Conservation (phyloP, 2,113 vertebrate species). For the Eurypyga helias region DNA sequence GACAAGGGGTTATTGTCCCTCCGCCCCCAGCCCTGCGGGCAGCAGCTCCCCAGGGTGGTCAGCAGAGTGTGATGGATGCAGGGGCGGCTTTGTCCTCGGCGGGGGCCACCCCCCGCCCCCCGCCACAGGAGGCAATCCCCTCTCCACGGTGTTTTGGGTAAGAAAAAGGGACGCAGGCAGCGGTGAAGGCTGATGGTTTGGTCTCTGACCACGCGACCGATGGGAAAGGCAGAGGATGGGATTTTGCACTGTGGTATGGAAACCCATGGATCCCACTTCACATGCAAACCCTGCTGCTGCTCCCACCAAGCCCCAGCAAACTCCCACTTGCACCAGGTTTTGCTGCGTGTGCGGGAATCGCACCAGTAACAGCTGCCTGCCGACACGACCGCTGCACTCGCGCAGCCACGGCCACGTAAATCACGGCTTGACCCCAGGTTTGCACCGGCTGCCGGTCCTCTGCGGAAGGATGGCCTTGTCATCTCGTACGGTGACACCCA, state of each 20-base stretch:
- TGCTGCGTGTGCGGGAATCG: rapidly evolving
- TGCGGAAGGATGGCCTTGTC: background rate
- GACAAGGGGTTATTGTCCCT: background rate
- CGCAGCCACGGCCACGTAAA: rapidly evolving
- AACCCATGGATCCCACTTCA: rapidly evolving
- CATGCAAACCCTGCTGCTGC: background rate
- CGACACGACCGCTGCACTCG: rapidly evolving
- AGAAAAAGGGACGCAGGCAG: background rate
- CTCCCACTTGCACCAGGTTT: background rate
- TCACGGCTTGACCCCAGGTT: background rate
- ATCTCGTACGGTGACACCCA: background rate
- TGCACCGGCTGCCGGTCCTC: background rate
- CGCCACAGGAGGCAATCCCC: background rate
- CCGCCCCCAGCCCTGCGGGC: background rate
- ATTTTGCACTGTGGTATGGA: rapidly evolving
- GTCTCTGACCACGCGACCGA: rapidly evolving
- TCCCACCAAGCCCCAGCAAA: background rate
- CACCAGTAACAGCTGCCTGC: background rate
- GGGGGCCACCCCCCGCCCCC: too few relatives aligned
- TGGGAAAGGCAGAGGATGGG: background rate
- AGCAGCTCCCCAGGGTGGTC: background rate
- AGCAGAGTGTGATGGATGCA: background rate
- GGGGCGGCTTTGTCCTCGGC: background rate
- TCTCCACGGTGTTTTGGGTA: rapidly evolving
- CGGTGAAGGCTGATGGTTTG: rapidly evolving